Percentiles rank a stretch among this genome's conserved stretches.
phyloP scores from a whole-genome alignment of 2,113 vertebrate genomes.

The Clarias macrocephalus region DNA sequence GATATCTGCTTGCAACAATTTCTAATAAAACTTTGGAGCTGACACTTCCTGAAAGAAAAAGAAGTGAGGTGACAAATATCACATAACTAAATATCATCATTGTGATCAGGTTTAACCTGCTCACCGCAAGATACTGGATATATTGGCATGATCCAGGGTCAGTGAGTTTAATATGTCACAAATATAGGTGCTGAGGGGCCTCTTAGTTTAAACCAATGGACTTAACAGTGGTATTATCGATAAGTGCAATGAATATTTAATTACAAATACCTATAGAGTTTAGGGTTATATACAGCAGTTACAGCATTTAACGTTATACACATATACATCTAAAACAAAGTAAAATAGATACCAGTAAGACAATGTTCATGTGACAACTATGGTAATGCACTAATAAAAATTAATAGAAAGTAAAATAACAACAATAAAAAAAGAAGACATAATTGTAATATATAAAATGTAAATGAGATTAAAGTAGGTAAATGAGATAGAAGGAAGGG shows the following conservation, averaged over 20 bases:
- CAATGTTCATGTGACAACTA: not conserved
- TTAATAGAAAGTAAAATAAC: not conserved
- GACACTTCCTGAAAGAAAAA: not conserved
- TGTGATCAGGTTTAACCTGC: not conserved
- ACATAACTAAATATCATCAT: not conserved
- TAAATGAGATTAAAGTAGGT: not conserved
- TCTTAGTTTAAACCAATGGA: not conserved
- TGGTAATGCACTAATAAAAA: not conserved
- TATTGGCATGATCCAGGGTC: not conserved
- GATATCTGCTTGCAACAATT: not conserved
- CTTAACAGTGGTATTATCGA: not conserved
- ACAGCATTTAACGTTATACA: not conserved
- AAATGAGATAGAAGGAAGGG: not conserved
- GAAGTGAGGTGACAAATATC: not conserved
- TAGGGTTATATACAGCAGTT: not conserved
- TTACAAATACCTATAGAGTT: not conserved
- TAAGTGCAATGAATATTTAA: not conserved
- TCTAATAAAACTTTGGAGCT: not conserved
- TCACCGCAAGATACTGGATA: conserved; percentile 4
- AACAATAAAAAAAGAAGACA: not conserved
- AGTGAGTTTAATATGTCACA: conserved; percentile 10
- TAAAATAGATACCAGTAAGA: not conserved
- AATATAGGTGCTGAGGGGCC: not conserved
- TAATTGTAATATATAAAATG: not conserved
- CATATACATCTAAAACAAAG: not conserved